phyloP scores from a whole-genome alignment of 2,888 invertebrate species.

The Agapostemon virescens region DNA sequence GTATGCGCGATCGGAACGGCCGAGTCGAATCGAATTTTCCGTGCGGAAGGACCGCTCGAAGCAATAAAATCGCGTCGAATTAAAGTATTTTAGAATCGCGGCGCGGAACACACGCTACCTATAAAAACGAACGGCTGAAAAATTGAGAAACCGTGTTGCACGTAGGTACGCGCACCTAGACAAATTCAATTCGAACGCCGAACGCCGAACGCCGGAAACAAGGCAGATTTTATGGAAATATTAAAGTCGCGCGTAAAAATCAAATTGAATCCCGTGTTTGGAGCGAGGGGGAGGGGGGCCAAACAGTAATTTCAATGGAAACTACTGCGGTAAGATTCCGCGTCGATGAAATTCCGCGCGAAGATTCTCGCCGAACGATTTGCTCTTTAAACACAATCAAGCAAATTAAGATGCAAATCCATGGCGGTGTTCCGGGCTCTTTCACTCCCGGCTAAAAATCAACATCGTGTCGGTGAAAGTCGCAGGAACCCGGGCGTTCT shows the following conservation, averaged over 20 bases:
- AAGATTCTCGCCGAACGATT: conserved; percentile 44
- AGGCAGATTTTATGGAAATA: conserved; percentile 37
- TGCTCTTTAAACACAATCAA: conserved; percentile 41
- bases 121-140: neutral
- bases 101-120: neutral
- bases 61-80: neutral
- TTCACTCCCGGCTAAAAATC: conserved; percentile 24
- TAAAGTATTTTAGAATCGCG: neutral
- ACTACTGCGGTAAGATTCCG: conserved; percentile 13
- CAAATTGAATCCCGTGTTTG: conserved; percentile 15
- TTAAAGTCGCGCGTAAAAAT: conserved; percentile 21
- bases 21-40: neutral
- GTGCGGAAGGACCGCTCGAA: neutral
- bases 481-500: neutral
- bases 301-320: conserved; percentile 39
- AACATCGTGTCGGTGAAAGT: conserved; percentile 6
- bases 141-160: conserved; percentile 19
- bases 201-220: neutral
- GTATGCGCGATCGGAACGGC: neutral
- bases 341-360: conserved; percentile 42
- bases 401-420: conserved; percentile 46
- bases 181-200: conserved; percentile 29
- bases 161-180: neutral
- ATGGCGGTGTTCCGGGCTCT: neutral
- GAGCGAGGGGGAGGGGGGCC: neutral